Conservation (phyloP, 2,797 vertebrate genomes). For the Falco peregrinus region DNA sequence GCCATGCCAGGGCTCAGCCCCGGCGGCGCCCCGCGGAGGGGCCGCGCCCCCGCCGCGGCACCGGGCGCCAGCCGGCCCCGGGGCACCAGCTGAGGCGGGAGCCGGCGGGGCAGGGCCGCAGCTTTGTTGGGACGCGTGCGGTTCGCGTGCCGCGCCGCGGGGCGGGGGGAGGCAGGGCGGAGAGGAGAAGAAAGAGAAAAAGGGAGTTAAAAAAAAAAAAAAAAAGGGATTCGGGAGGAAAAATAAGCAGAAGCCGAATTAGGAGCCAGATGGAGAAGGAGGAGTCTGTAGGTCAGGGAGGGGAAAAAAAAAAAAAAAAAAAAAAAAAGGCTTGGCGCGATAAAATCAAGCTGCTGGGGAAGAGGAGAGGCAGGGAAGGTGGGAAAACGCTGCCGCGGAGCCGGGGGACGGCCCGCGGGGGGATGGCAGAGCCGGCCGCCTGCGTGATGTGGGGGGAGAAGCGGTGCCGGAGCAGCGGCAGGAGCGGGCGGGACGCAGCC, state of each 20-base stretch:
- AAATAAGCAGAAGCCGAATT: constrained; percentile 31
- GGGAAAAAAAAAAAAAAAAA: not conserved
- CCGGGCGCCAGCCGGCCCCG: not conserved
- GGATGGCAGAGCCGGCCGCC: not conserved
- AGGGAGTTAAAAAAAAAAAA: not conserved
- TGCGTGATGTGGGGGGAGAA: not conserved
- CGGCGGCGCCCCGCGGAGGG: not conserved
- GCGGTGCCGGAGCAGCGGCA: not conserved
- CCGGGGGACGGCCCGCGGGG: not conserved
- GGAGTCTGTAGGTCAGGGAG: constrained; percentile 32
- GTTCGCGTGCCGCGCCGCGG: constrained; percentile 80
- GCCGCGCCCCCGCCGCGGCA: not conserved
- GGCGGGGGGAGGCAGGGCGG: not conserved
- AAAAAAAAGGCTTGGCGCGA: constrained; percentile 21
- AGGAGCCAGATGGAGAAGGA: constrained; percentile 63
- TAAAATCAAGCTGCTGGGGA: not conserved
- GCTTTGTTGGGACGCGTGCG: constrained; percentile 83
- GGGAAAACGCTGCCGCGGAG: not conserved
- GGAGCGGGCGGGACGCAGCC: not conserved
- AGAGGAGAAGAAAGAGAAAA: not conserved
- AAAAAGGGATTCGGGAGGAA: not conserved
- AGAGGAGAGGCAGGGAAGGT: not conserved
- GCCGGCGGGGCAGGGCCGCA: constrained; percentile 65
- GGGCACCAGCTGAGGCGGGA: not conserved
- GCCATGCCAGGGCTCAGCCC: not conserved